These are phyloP conservation scores for Toxotes jaculatrix DNA, from an alignment of 2,113 vertebrate genomes.

Conservation along the genomic window DNA sequence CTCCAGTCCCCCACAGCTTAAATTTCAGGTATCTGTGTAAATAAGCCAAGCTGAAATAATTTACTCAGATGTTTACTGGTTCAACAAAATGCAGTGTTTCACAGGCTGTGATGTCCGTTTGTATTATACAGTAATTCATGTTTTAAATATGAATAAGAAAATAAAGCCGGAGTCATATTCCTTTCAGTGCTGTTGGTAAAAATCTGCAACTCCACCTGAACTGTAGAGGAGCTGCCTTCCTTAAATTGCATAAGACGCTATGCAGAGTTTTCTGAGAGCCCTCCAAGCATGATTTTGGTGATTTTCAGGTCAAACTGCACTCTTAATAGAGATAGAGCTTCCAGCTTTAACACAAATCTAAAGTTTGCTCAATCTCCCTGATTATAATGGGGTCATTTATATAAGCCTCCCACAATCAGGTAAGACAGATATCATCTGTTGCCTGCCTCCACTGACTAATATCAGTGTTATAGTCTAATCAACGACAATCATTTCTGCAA, in stretches of 20 bases:
- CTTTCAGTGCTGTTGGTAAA: slow-evolving; percentile 47
- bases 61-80: slow-evolving; percentile 2
- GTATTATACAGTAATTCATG: neutral
- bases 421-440: slow-evolving; percentile 54
- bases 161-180: slow-evolving; percentile 23
- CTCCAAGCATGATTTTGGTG: slow-evolving; percentile 67
- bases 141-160: slow-evolving; percentile 13
- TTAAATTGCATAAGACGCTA: slow-evolving; percentile 44
- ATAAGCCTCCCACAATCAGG: slow-evolving; percentile 62
- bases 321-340: slow-evolving; percentile 54
- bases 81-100: slow-evolving; percentile 8
- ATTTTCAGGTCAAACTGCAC: slow-evolving; percentile 68
- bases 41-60: neutral
- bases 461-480: slow-evolving; percentile 47
- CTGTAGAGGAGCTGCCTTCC: slow-evolving; percentile 37
- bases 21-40: neutral
- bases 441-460: slow-evolving; percentile 37
- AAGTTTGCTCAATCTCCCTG: slow-evolving; percentile 63
- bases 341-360: slow-evolving; percentile 53
- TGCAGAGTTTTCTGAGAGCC: slow-evolving; percentile 48
- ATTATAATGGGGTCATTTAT: slow-evolving; percentile 61
- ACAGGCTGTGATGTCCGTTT: neutral
- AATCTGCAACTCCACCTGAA: slow-evolving; percentile 42
- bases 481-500: slow-evolving; percentile 47
- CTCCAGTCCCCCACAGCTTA: neutral